Evolutionary conservation across 2,888 invertebrate species (phyloP).

Genomic region (Xanthorhoe spadicearia): DNA sequence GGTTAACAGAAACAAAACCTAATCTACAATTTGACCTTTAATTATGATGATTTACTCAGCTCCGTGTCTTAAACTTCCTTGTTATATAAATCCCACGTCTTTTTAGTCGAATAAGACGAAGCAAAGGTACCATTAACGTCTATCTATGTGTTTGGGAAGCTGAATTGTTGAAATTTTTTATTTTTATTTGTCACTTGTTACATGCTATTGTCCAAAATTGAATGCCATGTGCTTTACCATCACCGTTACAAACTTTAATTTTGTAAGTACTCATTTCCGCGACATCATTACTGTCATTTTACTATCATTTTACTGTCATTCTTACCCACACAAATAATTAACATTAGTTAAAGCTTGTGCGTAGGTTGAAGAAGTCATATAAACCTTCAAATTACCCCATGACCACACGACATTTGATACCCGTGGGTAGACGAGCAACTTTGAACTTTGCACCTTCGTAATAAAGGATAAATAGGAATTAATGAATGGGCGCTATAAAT

Average conservation of each 20-base stretch:
- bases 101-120: neutral
- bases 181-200: too few relatives aligned
- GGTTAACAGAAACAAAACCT: neutral
- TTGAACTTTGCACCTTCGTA: conserved; percentile 13
- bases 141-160: too few relatives aligned
- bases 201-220: too few relatives aligned
- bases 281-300: too few relatives aligned
- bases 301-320: too few relatives aligned
- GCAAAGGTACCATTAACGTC: neutral
- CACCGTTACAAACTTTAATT: too few relatives aligned
- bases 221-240: too few relatives aligned
- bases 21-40: conserved; percentile 4
- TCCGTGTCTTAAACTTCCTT: neutral
- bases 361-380: neutral
- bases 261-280: too few relatives aligned
- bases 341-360: neutral
- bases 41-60: neutral
- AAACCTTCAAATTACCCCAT: conserved; percentile 3
- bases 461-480: conserved; percentile 20
- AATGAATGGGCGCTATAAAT: conserved; percentile 21
- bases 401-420: conserved; percentile 19
- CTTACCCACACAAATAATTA: too few relatives aligned
- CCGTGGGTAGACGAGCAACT: conserved; percentile 23
- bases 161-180: too few relatives aligned
- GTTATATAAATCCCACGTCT: conserved; percentile 5